Percentiles rank a stretch among this genome's conserved stretches.
Conservation (phyloP, 1,140 invertebrate species). For the Cotesia typhae region DNA sequence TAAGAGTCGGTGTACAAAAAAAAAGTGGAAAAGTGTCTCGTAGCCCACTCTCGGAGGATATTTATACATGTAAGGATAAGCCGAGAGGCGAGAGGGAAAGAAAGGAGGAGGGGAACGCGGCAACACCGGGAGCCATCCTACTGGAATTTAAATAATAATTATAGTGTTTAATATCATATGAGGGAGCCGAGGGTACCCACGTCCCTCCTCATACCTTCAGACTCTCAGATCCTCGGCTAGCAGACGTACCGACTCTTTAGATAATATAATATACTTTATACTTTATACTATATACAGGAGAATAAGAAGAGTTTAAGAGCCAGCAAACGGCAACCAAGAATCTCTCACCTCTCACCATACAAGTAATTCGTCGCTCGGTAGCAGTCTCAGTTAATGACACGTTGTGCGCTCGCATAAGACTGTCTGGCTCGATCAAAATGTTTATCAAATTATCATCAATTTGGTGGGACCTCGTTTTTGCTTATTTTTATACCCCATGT, state of each 20-base stretch:
- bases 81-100: slow-evolving; percentile 20
- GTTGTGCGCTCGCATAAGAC: slow-evolving; percentile 12
- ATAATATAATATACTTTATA: background rate
- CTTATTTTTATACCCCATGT: slow-evolving; percentile 3
- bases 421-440: slow-evolving; percentile 25
- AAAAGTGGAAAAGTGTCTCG: slow-evolving; percentile 4
- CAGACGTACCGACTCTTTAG: background rate
- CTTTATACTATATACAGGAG: no score
- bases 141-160: slow-evolving; percentile 68
- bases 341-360: slow-evolving; percentile 34
- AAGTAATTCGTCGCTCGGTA: slow-evolving; percentile 6
- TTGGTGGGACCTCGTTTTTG: slow-evolving; percentile 1
- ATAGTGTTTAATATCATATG: slow-evolving; percentile 67
- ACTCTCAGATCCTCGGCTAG: slow-evolving; percentile 14
- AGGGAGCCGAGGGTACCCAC: slow-evolving; percentile 35
- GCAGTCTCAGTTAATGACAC: slow-evolving; percentile 29
- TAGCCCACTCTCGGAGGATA: background rate
- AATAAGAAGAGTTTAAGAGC: no score
- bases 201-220: slow-evolving; percentile 2
- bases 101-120: slow-evolving; percentile 39
- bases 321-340: slow-evolving; percentile 18
- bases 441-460: slow-evolving; percentile 35
- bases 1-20: slow-evolving; percentile 33
- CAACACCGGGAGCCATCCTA: slow-evolving; percentile 66
- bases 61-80: slow-evolving; percentile 20